These are phyloP conservation scores for Megalonaias nervosa DNA, from an alignment of 1,140 invertebrate genomes.

Conservation along the genomic window DNA sequence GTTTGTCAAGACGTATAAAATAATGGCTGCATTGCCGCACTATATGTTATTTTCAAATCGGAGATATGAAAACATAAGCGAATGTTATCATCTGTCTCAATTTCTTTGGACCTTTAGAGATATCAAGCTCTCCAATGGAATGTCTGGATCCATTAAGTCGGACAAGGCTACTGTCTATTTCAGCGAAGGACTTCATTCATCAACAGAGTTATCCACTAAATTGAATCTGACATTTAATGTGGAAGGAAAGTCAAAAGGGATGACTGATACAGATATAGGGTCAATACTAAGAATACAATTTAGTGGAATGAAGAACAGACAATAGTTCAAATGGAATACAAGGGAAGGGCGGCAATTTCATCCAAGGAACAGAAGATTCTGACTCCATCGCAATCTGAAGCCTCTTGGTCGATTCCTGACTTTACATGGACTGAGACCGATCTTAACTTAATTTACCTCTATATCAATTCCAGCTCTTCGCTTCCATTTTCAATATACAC, in stretches of 20 bases:
- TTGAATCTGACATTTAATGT: too few relatives aligned
- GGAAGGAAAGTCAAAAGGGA: too few relatives aligned
- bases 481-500: slow-evolving; percentile 25
- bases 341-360: slow-evolving; percentile 27
- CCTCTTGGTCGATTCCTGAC: too few relatives aligned
- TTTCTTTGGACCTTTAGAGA: too few relatives aligned
- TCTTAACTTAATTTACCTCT: too few relatives aligned
- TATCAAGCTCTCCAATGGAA: background rate
- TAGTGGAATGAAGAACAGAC: slow-evolving; percentile 5
- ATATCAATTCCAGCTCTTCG: slow-evolving; percentile 21
- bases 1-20: slow-evolving; percentile 22
- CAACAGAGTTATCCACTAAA: too few relatives aligned
- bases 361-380: slow-evolving; percentile 15
- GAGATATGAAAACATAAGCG: slow-evolving; percentile 22
- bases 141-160: background rate
- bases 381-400: slow-evolving; percentile 5
- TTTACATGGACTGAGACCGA: too few relatives aligned
- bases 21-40: slow-evolving; percentile 39
- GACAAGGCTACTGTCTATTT: slow-evolving; percentile 15
- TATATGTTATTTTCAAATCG: slow-evolving; percentile 36
- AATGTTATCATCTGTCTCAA: slow-evolving; percentile 38
- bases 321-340: slow-evolving; percentile 19
- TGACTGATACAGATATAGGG: slow-evolving; percentile 43
- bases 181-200: too few relatives aligned
- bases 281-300: slow-evolving; percentile 36